These are phyloP conservation scores for Scolopax bukidnonensis DNA, from an alignment of 2,797 vertebrate species.

Conservation along the genomic window DNA sequence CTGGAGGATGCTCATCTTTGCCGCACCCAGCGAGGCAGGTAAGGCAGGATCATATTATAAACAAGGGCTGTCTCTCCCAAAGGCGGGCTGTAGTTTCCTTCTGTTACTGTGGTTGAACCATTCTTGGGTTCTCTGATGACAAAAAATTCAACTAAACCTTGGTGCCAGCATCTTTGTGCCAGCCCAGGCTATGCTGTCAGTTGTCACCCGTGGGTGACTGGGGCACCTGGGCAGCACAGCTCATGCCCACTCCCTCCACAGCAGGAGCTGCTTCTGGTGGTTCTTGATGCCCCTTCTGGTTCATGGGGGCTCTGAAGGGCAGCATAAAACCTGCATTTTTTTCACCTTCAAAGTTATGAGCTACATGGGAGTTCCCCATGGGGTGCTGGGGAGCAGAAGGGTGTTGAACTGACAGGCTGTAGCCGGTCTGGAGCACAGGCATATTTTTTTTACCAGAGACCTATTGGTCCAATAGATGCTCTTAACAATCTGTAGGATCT, in stretches of 20 bases:
- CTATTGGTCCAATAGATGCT: neutral
- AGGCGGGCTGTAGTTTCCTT: neutral
- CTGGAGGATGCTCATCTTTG: accelerated
- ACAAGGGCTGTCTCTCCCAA: neutral
- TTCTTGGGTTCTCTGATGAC: neutral
- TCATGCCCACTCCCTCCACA: accelerated
- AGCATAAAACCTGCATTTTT: neutral
- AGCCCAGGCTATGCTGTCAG: neutral
- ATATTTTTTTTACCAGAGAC: neutral
- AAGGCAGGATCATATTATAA: neutral
- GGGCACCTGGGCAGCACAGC: neutral
- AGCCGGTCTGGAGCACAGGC: neutral
- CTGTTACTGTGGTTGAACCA: neutral
- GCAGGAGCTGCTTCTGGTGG: accelerated
- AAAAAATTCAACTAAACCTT: neutral
- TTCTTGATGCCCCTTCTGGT: neutral
- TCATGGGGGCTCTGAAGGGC: neutral
- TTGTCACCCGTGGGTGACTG: neutral
- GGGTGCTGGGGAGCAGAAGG: neutral
- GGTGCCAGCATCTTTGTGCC: neutral
- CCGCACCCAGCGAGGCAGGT: neutral
- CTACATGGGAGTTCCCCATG: accelerated
- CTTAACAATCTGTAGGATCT: neutral
- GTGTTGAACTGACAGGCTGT: neutral
- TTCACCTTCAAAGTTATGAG: neutral